Percentiles rank a stretch among this genome's conserved stretches.
Evolutionary conservation across 2,113 vertebrate genomes (phyloP).

Genomic region (Embiotoca jacksoni): DNA sequence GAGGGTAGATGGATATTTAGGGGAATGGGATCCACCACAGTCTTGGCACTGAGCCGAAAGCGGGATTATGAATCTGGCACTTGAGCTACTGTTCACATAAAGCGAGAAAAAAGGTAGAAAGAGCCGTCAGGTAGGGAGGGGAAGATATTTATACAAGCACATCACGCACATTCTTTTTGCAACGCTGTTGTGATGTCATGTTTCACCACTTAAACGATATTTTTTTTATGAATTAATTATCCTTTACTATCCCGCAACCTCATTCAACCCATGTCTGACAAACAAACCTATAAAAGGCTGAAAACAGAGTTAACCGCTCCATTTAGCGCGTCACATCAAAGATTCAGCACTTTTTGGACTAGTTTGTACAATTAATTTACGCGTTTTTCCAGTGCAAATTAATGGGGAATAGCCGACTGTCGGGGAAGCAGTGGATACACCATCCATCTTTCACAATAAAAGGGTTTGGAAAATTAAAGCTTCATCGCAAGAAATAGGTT

Average conservation of each 20-base stretch:
- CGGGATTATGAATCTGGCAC: conserved; percentile 61
- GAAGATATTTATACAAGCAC: conserved; percentile 29
- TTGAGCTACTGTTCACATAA: conserved; percentile 56
- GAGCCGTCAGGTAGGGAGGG: conserved; percentile 3
- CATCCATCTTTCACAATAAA: not conserved
- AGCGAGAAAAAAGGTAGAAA: conserved; percentile 28
- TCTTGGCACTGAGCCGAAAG: conserved; percentile 56
- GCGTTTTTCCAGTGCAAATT: conserved; percentile 3
- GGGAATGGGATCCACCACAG: conserved; percentile 69
- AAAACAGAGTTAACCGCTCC: conserved; percentile 27
- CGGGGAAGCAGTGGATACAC: not conserved
- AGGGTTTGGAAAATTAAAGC: too few species aligned
- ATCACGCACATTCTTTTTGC: conserved; percentile 3
- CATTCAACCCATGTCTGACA: conserved; percentile 45
- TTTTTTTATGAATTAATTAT: conserved; percentile 66
- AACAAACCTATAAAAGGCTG: conserved; percentile 55
- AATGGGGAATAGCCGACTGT: not conserved
- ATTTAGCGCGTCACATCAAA: conserved; percentile 39
- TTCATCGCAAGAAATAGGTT: too few species aligned
- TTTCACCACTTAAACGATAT: conserved; percentile 7
- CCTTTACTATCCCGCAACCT: conserved; percentile 36
- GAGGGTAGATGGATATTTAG: conserved; percentile 34
- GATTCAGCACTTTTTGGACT: not conserved
- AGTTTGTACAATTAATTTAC: conserved; percentile 5
- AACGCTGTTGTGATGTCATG: not conserved